A percentile compares a stretch with the other conserved stretches of the same genome.
Evolutionary conservation across 2,113 vertebrate species (phyloP).

Genomic region (Syngnathus typhle): DNA sequence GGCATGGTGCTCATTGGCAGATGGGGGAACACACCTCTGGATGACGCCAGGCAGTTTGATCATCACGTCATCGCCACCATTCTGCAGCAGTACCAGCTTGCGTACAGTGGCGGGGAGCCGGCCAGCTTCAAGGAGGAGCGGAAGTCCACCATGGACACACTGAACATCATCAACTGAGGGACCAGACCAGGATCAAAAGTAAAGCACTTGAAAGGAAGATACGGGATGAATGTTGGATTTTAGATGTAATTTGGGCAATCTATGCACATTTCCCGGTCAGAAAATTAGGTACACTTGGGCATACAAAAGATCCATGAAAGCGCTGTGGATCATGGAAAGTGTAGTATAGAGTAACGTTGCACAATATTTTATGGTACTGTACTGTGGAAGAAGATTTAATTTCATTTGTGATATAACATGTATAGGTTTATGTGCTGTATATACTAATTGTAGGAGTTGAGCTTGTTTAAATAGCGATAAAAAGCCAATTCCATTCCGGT

Average conservation of each 20-base stretch:
- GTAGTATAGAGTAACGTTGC: neutral
- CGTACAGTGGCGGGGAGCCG: constrained; percentile 37
- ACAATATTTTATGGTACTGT: constrained; percentile 7
- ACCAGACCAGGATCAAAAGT: neutral
- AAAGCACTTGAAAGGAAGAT: constrained; percentile 10
- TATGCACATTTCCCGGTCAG: neutral
- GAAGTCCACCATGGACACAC: constrained; percentile 31
- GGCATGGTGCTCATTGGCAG: constrained; percentile 49
- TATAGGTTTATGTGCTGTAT: constrained; percentile 6
- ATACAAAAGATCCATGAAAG: no score
- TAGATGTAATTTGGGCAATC: neutral
- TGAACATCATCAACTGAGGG: neutral
- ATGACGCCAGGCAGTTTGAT: constrained; percentile 80
- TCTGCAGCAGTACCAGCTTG: constrained; percentile 75
- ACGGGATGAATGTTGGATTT: constrained; percentile 14
- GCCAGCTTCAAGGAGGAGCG: constrained; percentile 58
- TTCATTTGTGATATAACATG: constrained; percentile 4
- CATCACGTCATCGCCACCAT: constrained; percentile 69
- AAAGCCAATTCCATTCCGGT: constrained; percentile 14
- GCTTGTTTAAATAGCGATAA: constrained; percentile 28
- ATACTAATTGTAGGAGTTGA: constrained; percentile 8
- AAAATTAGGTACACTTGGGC: no score
- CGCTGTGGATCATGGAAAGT: no score
- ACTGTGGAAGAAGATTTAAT: constrained; percentile 2
- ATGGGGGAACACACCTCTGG: constrained; percentile 83